These are phyloP conservation scores for Brassicogethes aeneus DNA, from an alignment of 2,888 invertebrate species.

Conservation along the genomic window DNA sequence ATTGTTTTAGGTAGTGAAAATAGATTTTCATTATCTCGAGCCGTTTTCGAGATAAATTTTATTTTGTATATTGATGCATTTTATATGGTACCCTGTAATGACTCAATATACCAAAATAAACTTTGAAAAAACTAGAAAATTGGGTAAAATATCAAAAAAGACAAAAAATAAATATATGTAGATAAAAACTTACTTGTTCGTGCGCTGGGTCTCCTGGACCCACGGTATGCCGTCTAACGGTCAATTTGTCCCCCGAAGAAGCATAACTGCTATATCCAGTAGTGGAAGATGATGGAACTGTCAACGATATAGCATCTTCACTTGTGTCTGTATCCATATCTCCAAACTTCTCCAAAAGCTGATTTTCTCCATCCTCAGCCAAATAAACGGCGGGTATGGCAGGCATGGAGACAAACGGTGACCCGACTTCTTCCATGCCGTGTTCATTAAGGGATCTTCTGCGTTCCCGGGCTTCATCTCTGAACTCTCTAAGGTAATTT, in stretches of 20 bases:
- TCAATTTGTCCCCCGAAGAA: constrained; percentile 44
- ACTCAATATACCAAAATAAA: not conserved
- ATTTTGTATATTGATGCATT: not conserved
- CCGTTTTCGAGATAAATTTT: too few relatives aligned
- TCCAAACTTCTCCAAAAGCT: constrained; percentile 54
- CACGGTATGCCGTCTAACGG: constrained; percentile 82
- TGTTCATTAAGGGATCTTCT: constrained; percentile 30
- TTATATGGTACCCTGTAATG: not conserved
- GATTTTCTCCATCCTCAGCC: constrained; percentile 43
- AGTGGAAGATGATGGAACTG: constrained; percentile 27
- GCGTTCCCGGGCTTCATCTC: constrained; percentile 30
- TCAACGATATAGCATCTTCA: constrained; percentile 32
- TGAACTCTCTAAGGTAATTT: constrained; percentile 31
- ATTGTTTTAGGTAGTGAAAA: too few relatives aligned
- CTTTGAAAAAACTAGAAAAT: constrained; percentile 1
- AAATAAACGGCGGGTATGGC: constrained; percentile 46
- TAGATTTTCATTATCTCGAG: too few relatives aligned
- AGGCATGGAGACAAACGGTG: constrained; percentile 46
- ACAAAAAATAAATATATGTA: constrained; percentile 15
- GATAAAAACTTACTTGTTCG: too few relatives aligned
- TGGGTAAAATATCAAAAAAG: too few relatives aligned
- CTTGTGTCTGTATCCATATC: constrained; percentile 44
- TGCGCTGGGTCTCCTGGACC: constrained; percentile 87
- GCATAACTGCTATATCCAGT: constrained; percentile 29
- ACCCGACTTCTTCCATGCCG: constrained; percentile 32